phyloP scores from a whole-genome alignment of 2,797 vertebrate species.

The Siniperca scherzeri region DNA sequence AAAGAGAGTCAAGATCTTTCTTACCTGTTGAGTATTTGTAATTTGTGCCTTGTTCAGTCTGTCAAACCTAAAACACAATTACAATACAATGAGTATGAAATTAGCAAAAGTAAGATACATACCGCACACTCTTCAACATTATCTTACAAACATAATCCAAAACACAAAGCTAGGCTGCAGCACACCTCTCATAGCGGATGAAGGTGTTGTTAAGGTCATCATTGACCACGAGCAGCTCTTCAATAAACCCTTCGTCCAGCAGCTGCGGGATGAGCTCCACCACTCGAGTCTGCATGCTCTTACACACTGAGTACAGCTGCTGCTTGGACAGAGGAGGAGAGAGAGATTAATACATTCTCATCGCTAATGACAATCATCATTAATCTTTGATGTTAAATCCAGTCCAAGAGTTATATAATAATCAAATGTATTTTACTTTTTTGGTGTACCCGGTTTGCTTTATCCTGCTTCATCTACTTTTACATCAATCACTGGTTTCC shows the following conservation, averaged over 20 bases:
- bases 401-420: neutral
- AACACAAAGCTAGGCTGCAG: neutral
- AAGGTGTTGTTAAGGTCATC: constrained; percentile 97
- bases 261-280: constrained; percentile 94
- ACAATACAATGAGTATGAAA: neutral
- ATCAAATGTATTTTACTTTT: neutral
- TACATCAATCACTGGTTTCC: neutral
- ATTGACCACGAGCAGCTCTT: constrained; percentile 94
- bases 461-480: neutral
- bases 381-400: neutral
- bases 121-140: neutral
- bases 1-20: neutral
- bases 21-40: constrained; percentile 73
- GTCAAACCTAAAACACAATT: constrained; percentile 89
- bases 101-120: neutral
- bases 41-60: constrained; percentile 89
- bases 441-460: neutral
- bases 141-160: neutral
- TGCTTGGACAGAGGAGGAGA: constrained; percentile 62
- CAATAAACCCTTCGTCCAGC: constrained; percentile 90
- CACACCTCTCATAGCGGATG: constrained; percentile 90
- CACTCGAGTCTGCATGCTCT: constrained; percentile 95
- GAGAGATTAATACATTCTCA: neutral
- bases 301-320: constrained; percentile 87
- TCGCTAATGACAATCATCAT: neutral